Evolutionary conservation across 2,797 vertebrate genomes (phyloP), one percentile per base, ranked within the genome.

Genomic region (Discoglossus pictus): DNA sequence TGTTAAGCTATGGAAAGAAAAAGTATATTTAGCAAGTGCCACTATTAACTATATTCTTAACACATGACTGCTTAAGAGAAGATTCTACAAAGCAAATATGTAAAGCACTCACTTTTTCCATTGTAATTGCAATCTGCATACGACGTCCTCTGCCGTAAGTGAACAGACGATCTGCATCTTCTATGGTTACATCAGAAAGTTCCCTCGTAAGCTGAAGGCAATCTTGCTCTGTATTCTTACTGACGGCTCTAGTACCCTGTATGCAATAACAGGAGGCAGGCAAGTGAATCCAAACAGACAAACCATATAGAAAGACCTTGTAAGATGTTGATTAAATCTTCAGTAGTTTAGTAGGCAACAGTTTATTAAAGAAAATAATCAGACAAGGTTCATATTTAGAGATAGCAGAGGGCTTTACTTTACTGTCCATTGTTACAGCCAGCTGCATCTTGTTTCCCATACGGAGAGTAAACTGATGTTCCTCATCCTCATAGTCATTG

Each of bases 241-340:
- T 93, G 69, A 97, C 95, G 1, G 94, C 85, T 72, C 94, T 83
- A 80, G 91, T 96, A 74, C 91, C 94, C 95, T 98, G 79, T 11
- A 21, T 3, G 23, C 7, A 47, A 16, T 18, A 21, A 44, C 18
- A 44, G 4, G 8, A 31, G 8, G 27, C 27, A 31, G 4, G 10
- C 15, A 20, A 17, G 8, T 61, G 42, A 61, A 12, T 54, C 13
- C n/a, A 38, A 44, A 20, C 23, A 56, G 4, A 46, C 53, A 39
- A 13, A 2, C 1, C n/a, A 15, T n/a, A n/a, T n/a, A n/a, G n/a
- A n/a, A n/a, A n/a, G n/a, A n/a, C n/a, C n/a, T n/a, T n/a, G n/a
- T n/a, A n/a, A n/a, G n/a, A n/a, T n/a, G n/a, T n/a, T n/a, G n/a
- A n/a, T n/a, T n/a, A n/a, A n/a, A n/a, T n/a, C n/a, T n/a, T n/a